Conservation (phyloP, 1,140 invertebrate species). For the Theocolax elegans region DNA sequence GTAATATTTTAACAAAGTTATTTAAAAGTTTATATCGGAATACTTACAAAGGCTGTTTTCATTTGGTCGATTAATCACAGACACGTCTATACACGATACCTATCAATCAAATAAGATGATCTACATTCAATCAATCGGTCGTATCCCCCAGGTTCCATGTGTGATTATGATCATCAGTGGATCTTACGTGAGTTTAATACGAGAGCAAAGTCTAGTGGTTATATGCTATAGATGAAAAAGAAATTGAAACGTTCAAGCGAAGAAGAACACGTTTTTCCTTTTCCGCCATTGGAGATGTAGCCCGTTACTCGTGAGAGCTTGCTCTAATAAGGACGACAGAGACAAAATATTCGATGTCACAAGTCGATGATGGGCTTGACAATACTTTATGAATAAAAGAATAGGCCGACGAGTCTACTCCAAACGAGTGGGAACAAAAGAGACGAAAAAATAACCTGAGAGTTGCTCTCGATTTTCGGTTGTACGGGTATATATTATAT, state of each 20-base stretch:
- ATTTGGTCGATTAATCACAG: not conserved
- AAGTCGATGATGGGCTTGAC: slow-evolving; percentile 1
- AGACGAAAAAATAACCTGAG: no score
- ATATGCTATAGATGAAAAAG: no score
- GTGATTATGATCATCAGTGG: no score
- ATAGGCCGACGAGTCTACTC: no score
- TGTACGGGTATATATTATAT: not conserved
- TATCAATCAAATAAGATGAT: not conserved
- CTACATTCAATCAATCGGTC: not conserved
- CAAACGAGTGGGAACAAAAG: no score
- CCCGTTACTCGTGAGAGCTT: not conserved
- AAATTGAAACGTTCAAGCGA: not conserved
- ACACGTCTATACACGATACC: not conserved
- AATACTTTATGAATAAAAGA: slow-evolving; percentile 24
- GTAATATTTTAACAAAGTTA: no score
- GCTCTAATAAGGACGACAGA: not conserved
- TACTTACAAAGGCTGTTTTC: no score
- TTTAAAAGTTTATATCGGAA: no score
- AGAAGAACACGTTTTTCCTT: slow-evolving; percentile 13
- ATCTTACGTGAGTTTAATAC: no score
- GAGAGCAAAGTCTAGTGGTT: not conserved
- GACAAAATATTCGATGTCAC: slow-evolving; percentile 1
- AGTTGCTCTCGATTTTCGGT: slow-evolving; percentile 8
- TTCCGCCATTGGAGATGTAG: not conserved
- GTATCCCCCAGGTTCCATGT: no score